Base-by-base conservation (phyloP, 2,113 vertebrate genomes). In the Microcebus ravelobensis region DNA sequence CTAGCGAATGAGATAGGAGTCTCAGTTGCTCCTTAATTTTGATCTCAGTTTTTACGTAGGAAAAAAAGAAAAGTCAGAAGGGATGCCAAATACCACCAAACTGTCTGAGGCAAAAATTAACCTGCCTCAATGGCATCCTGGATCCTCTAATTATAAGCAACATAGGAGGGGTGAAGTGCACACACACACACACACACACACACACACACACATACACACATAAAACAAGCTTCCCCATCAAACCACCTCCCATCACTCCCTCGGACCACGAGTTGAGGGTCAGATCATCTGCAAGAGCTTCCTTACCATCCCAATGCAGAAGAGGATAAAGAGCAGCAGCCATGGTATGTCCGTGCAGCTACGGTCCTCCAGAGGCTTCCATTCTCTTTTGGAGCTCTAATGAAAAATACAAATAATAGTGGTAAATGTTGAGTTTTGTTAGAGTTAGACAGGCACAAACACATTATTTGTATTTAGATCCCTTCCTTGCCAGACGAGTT, bases 271-370 rank as follows among this genome's bases (percentile, higher is more conserved):
- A 82, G 73, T 36, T 34, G 42, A 61, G n/a, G 39, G 11, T 76
- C 36, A 39, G 8, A 36, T 10, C 12, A 45, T 9, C 23, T 39
- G 36, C 12, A 50, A 23, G n/a, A 50, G 45, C 42, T 87, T 97
- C 98, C 99, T 99, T 98, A 99, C 99, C 99, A 99, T 99, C 98
- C 99, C 99, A 95, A 99, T 23, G 81, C 99, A 99, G 98, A 99
- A 99, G 61, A 99, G 98, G 50, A 99, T 97, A 91, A 99, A 99
- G 80, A 99, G 99, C 87, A 99, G 98, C 94, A 99, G 99, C 99
- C 99, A 99, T 42, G 99, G 99, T 96, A 99, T 98, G 97, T 99
- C 99, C 86, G 99, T 99, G 98, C 99, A 99, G 98, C 99, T 99
- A 98, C 99, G 99, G 91, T 99, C 99, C 98, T 99, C 99, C 97